Evolutionary conservation across 2,888 invertebrate species (phyloP), one percentile per base, ranked within the genome.

Genomic region (Cacoxenus indagator): DNA sequence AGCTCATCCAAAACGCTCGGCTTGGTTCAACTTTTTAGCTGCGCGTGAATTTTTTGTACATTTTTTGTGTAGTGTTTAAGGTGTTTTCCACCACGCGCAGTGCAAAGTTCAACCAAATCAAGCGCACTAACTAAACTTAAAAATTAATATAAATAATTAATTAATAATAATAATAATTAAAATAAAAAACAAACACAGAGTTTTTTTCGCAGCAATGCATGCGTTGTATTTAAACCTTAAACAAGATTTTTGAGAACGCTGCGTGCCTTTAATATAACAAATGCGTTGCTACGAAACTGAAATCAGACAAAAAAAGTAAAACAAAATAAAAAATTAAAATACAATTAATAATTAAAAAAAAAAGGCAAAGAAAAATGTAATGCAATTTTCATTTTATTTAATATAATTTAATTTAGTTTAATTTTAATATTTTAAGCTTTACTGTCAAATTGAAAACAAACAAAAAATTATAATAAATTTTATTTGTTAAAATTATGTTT

Each of bases 261-360:
- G 93, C 92, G 93, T 93, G 93, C 93, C 93, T 93, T 92, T 81
- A 62, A 43, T 62, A 92, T 92, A 92, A 93, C 92, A 92, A 92
- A 92, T 92, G 91, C 92, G 65, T 76, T 76, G 82, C 72, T 76
- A 78, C 54, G 24, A 74, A 46, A 70, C 61, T 26, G 22, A 55
- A 65, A 61, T 37, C 29, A 51, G 51, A 70, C 22, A 70, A 45
- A 65, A 68, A 22, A 65, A 68, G 68, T 19, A 57, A 48, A 45
- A 54, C 5, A 62, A 71, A 65, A 43, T 0, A 1, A 17, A 64
- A 67, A 54, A 69, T 55, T 69, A 26, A 51, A 57, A 67, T 48
- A 48, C 19, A 48, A 17, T 11, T 37, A 31, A 4, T 31, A 37
- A 11, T 11, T 37, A 4, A 1, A 37, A 37, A 37, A 55, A 27